phyloP scores from a whole-genome alignment of 2,797 vertebrate species.

The Acomys russatus region DNA sequence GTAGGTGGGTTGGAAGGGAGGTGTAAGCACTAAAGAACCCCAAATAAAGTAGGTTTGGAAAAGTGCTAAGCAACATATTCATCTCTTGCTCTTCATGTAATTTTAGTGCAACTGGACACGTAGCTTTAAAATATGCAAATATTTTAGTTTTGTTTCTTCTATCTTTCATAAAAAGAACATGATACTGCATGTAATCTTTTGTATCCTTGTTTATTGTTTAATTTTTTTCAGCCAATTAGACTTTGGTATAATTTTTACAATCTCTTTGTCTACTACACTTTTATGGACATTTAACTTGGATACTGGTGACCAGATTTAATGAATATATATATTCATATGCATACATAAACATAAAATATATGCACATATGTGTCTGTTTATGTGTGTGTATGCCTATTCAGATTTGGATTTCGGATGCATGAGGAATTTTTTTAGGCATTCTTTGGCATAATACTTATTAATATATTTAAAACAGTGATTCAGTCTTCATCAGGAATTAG shows the following conservation, averaged over 20 bases:
- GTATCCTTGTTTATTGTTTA: conserved; percentile 24
- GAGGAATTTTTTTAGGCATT: conserved; percentile 8
- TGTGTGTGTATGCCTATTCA: background rate
- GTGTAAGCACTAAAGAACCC: too few relatives aligned
- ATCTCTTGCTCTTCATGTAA: background rate
- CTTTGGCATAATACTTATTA: conserved; percentile 8
- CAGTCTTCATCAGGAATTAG: conserved; percentile 9
- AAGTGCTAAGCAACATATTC: too few relatives aligned
- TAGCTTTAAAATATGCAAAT: conserved; percentile 36
- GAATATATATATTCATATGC: background rate
- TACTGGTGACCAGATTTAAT: background rate
- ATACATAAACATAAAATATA: too few relatives aligned
- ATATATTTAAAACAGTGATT: background rate
- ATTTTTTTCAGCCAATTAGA: conserved; percentile 43
- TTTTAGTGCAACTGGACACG: background rate
- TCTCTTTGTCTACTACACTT: conserved; percentile 35
- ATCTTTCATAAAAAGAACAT: conserved; percentile 28
- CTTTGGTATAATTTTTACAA: conserved; percentile 16
- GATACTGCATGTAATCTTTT: background rate
- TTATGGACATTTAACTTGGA: conserved; percentile 25
- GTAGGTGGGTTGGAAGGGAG: too few relatives aligned
- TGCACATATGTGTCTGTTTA: too few relatives aligned
- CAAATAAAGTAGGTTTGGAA: too few relatives aligned
- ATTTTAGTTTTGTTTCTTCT: conserved; percentile 54
- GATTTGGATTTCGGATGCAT: conserved; percentile 52